Evolutionary conservation across 2,888 invertebrate species (phyloP), one percentile per base, ranked within the genome.

Genomic region (Julus scandinavius): DNA sequence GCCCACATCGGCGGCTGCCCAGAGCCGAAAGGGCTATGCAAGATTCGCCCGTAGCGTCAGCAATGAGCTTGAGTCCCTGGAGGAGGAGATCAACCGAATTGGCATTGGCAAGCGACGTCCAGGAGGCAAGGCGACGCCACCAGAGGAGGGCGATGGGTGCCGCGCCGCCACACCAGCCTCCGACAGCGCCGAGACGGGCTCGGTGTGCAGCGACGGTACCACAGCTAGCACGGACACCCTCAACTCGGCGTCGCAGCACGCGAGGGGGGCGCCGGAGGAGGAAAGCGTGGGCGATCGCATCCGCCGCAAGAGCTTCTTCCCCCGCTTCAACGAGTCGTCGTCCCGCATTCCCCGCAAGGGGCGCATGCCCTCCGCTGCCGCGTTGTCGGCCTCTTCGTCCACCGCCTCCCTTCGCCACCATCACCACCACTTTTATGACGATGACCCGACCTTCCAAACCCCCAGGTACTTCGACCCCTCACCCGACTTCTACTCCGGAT

Each of bases 211-310:
- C 38, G 89, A 89, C 80, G 72, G 72, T 29, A 72, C 72, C 72
- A 41, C 83, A 4, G 49, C 85, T 4, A 63, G 85, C 29, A 88
- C 58, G 15, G 85, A 80, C 38, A 58, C 86, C 58, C 29, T 49
- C 45, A 38, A 45, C 5, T 88, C 89, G 45, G 2, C 40, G 87
- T 17, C n/a, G 40, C 84, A 93, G 91, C 90, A 91, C 15, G 4
- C 4, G 54, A 40, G 87, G 29, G 29, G 29, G 45, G 87, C 72
- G 15, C 40, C 87, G 4, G 91, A 91, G 89, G 93, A 95, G 89
- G 96, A 96, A 91, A 96, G 96, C 89, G 95, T 97, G 83, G 95
- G 95, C 87, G 97, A 97, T 91, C 94, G 97, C 91, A 97, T 97
- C 91, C 94, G 96, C 90, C 94, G 97, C 54, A 97, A 97, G 92